Evolutionary conservation across 2,888 invertebrate genomes (phyloP).

Genomic region (Onchidella celtica): DNA sequence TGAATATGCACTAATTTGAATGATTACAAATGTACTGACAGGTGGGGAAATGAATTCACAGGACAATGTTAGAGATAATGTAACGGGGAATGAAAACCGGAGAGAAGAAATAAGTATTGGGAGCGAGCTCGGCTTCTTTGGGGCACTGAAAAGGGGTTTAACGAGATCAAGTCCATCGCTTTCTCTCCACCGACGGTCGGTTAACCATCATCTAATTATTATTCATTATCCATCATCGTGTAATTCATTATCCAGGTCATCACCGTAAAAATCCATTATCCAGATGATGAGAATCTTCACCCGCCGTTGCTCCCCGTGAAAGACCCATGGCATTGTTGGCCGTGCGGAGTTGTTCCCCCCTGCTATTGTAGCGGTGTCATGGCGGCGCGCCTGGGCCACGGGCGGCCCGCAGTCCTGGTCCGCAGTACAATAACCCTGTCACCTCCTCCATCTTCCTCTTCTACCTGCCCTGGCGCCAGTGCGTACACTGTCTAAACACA

Average conservation of each 20-base stretch:
- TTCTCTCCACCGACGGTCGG: background rate
- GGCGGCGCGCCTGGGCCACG: background rate
- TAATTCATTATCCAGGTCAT: background rate
- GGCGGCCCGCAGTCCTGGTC: background rate
- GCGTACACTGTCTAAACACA: background rate
- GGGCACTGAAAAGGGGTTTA: background rate
- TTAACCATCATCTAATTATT: slow-evolving; percentile 2
- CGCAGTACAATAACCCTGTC: background rate
- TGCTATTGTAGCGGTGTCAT: background rate
- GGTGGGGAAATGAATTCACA: no score
- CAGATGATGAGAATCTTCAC: background rate
- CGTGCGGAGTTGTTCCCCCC: background rate
- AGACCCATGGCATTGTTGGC: background rate
- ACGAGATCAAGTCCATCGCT: background rate
- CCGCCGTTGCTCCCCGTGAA: background rate
- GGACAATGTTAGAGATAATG: no score
- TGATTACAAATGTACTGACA: no score
- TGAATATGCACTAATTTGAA: no score
- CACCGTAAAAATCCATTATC: background rate
- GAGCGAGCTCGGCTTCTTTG: background rate
- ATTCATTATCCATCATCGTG: slow-evolving; percentile 6
- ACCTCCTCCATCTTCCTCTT: background rate
- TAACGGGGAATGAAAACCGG: background rate
- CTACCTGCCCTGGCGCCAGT: background rate
- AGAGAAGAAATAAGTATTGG: background rate